Conservation (phyloP, 2,888 invertebrate genomes). For the Cecidostiba fungosa region DNA sequence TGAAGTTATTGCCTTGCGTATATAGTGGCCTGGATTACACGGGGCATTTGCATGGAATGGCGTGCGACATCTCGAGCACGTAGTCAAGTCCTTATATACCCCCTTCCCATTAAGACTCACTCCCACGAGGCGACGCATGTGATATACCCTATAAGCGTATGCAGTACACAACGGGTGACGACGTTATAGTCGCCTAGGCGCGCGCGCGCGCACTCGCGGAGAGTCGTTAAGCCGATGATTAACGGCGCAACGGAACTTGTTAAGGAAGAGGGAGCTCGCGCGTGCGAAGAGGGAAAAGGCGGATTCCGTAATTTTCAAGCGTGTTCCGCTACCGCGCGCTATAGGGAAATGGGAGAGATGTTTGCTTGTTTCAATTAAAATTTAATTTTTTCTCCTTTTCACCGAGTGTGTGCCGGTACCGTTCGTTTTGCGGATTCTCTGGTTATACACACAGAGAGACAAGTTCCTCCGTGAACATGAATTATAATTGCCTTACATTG, state of each 20-base stretch:
- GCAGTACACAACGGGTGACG: constrained; percentile 38
- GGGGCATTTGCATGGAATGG: constrained; percentile 74
- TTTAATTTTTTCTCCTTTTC: constrained; percentile 22
- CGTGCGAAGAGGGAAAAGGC: constrained; percentile 23
- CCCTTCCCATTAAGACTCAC: not conserved
- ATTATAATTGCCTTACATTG: not conserved
- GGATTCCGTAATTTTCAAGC: constrained; percentile 47
- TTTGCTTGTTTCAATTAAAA: constrained; percentile 47
- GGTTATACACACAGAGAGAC: no score
- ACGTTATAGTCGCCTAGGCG: constrained; percentile 46
- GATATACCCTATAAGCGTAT: not conserved
- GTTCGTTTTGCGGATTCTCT: not conserved
- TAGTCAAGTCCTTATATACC: not conserved
- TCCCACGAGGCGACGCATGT: constrained; percentile 8
- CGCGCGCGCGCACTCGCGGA: not conserved
- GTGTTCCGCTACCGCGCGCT: constrained; percentile 18
- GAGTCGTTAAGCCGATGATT: constrained; percentile 71
- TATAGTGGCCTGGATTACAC: constrained; percentile 72
- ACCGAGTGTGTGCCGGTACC: not conserved
- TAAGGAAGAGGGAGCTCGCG: constrained; percentile 16
- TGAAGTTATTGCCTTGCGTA: constrained; percentile 72
- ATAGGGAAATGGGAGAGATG: constrained; percentile 30
- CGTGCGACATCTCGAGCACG: constrained; percentile 65
- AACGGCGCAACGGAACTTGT: constrained; percentile 65
- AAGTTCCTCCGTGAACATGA: not conserved